Percentiles rank a stretch among this genome's conserved stretches.
phyloP scores from a whole-genome alignment of 2,888 invertebrate species.

The Sepiola atlantica region DNA sequence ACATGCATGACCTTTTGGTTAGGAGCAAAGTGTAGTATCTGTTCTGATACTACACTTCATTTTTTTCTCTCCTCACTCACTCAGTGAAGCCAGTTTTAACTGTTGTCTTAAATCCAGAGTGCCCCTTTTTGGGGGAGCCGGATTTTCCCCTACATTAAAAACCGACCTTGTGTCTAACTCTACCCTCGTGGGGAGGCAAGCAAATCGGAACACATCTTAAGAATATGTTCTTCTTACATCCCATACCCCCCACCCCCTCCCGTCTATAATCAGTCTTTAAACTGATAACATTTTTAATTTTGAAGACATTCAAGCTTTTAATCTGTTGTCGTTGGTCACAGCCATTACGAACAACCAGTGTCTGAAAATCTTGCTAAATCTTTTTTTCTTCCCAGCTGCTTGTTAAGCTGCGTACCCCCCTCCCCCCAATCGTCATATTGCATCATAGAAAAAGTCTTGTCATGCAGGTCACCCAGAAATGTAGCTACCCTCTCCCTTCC shows the following conservation, averaged over 20 bases:
- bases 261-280: not conserved
- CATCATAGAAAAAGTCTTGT: not conserved
- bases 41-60: no score
- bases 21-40: no score
- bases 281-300: no score
- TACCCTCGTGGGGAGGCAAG: no score
- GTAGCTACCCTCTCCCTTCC: not conserved
- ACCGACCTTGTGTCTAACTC: no score
- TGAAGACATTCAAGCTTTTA: not conserved
- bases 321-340: not conserved
- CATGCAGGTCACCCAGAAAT: not conserved
- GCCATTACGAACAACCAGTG: not conserved
- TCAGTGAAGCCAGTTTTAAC: no score
- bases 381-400: not conserved
- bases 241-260: not conserved
- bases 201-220: no score
- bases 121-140: no score
- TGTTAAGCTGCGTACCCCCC: not conserved
- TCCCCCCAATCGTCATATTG: conserved; percentile 2
- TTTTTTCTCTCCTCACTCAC: no score
- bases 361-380: not conserved
- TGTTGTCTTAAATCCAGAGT: no score
- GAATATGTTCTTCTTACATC: not conserved
- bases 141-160: no score
- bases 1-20: no score